Evolutionary conservation across 1,140 invertebrate species (phyloP).

Genomic region (Vanessa atalanta): DNA sequence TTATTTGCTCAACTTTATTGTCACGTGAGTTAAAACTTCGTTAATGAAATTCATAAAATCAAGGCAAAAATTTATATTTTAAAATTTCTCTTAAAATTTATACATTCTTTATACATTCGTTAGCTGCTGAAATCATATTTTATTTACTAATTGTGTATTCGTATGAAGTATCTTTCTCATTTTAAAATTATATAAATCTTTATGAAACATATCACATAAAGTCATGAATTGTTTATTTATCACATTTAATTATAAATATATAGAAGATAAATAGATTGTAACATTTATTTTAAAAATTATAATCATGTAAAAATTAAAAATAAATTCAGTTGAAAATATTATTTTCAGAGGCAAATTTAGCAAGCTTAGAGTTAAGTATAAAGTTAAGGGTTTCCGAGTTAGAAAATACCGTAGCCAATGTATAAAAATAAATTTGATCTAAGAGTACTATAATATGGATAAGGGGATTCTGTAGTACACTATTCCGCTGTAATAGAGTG

Average conservation of each 20-base stretch:
- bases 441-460: slow-evolving; percentile 12
- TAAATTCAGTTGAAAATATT: neutral
- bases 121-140: neutral
- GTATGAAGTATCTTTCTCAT: neutral
- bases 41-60: slow-evolving; percentile 9
- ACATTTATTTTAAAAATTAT: too few species aligned
- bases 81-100: neutral
- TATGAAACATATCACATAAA: too few species aligned
- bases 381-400: slow-evolving; percentile 1
- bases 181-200: neutral
- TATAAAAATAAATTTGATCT: slow-evolving; percentile 15
- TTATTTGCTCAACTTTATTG: slow-evolving; percentile 2
- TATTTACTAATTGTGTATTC: neutral
- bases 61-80: neutral
- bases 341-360: neutral
- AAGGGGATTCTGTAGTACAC: slow-evolving; percentile 47
- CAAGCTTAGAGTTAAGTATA: neutral
- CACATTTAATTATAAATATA: too few species aligned
- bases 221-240: too few species aligned
- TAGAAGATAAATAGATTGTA: too few species aligned
- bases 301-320: neutral
- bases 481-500: slow-evolving; percentile 70
- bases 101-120: neutral
- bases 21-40: slow-evolving; percentile 4
- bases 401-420: neutral